Evolutionary conservation across 2,888 invertebrate genomes (phyloP), one percentile per base, ranked within the genome.

Genomic region (Philereme transversata): DNA sequence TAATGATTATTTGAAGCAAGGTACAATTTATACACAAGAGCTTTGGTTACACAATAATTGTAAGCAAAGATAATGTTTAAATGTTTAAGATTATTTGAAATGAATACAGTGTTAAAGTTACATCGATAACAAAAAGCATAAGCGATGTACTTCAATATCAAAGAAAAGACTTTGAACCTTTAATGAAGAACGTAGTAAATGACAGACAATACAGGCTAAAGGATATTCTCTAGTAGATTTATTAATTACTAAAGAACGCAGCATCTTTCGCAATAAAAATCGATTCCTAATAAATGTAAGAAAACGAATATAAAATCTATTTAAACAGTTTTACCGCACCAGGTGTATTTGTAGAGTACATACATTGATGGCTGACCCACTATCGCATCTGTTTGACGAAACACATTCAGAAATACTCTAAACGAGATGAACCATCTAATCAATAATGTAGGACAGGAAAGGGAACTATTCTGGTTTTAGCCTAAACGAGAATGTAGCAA

Each of bases 341-440:
- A 65, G 68, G 65, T 67, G 61, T 65, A 46, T 64, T 49, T 59
- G 49, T 47, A 62, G 63, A 66, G 57, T 52, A 62, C 62, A 68
- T 65, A 61, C 51, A 57, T 62, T 47, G 52, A 62, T 65, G 66
- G 65, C 45, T 81, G 83, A 83, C 84, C 84, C 73, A 85, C 73
- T 66, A 80, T 69, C 67, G 67, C 76, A 79, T 78, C 76, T 79
- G 78, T 74, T 67, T 63, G 64, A 67, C 61, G 68, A 61, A 69
- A 65, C 59, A 52, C 48, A 48, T 53, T 56, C 67, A 60, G 64
- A 62, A 67, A 68, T 66, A 72, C 33, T 57, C 52, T 60, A 66
- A 64, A 71, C 61, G 65, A 72, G 66, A 56, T 60, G 58, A 64
- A 50, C 51, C 57, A 59, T 43, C 57, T 40, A 63, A 61, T 62